Percentiles rank a stretch among this genome's conserved stretches.
phyloP scores from a whole-genome alignment of 1,140 invertebrate genomes.

The Subanguina moxae region DNA sequence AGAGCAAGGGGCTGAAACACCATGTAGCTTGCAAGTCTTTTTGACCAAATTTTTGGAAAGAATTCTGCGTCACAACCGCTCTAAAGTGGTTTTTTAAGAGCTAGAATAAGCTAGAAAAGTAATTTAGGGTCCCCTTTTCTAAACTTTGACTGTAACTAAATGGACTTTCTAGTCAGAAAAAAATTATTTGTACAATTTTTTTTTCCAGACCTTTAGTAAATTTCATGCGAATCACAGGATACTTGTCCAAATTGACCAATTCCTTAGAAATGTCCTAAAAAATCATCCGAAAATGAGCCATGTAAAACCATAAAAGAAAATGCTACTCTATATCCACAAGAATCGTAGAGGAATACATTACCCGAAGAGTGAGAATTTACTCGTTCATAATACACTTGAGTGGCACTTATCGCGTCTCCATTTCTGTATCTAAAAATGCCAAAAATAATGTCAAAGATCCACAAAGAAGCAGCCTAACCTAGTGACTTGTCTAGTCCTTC shows the following conservation, averaged over 20 bases:
- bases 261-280: constrained; percentile 71
- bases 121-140: no score
- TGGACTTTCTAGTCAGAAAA: no score
- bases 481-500: constrained; percentile 69
- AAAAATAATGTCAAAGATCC: no score
- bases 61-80: no score
- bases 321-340: constrained; percentile 69
- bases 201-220: constrained; percentile 67
- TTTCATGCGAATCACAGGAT: constrained; percentile 70
- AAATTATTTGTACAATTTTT: no score
- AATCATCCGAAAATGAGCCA: not conserved
- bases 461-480: constrained; percentile 26
- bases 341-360: constrained; percentile 73
- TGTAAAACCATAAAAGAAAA: not conserved
- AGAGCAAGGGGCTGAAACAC: no score
- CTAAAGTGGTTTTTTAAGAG: no score
- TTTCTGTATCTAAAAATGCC: constrained; percentile 68
- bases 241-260: constrained; percentile 68
- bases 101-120: no score
- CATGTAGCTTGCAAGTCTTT: no score
- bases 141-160: no score
- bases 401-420: constrained; percentile 75
- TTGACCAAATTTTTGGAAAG: no score
- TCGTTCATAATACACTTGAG: constrained; percentile 78
- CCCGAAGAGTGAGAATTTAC: constrained; percentile 76